Percentiles rank a stretch among this genome's conserved stretches.
Evolutionary conservation across 2,113 vertebrate genomes (phyloP).

Genomic region (Anseranas semipalmata): DNA sequence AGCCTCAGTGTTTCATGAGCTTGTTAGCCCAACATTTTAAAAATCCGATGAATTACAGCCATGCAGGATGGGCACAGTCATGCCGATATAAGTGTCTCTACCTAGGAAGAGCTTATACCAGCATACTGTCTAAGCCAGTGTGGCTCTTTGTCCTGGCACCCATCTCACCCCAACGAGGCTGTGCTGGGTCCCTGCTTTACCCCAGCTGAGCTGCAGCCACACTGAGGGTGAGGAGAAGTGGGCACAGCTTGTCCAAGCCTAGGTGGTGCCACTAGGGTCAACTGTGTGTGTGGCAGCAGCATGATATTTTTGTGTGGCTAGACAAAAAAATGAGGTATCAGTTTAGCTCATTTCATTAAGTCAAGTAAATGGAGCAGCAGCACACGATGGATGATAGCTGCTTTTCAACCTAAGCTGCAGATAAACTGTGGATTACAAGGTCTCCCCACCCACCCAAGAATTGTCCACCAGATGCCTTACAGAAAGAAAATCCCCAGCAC

Average conservation of each 20-base stretch:
- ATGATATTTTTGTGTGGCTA: neutral
- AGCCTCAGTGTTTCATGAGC: neutral
- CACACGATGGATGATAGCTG: neutral
- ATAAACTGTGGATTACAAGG: neutral
- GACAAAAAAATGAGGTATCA: neutral
- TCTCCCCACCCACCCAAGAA: neutral
- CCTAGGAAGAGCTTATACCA: neutral
- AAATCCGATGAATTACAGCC: neutral
- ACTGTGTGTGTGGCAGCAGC: neutral
- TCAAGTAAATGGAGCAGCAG: neutral
- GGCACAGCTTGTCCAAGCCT: neutral
- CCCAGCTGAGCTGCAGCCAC: neutral
- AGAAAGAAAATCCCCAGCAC: neutral
- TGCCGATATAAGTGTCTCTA: neutral
- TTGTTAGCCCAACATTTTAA: neutral
- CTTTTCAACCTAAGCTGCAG: neutral
- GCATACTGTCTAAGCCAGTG: no score
- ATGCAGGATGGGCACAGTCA: neutral
- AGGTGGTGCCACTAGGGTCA: neutral
- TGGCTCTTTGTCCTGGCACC: neutral
- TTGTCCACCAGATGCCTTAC: neutral
- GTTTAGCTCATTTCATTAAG: neutral
- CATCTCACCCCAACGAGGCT: rapidly evolving
- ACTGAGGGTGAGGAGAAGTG: neutral
- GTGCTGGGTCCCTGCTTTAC: neutral